Percentiles rank a stretch among this genome's conserved stretches.
phyloP scores from a whole-genome alignment of 2,113 vertebrate genomes.

The Lipophrys pholis region DNA sequence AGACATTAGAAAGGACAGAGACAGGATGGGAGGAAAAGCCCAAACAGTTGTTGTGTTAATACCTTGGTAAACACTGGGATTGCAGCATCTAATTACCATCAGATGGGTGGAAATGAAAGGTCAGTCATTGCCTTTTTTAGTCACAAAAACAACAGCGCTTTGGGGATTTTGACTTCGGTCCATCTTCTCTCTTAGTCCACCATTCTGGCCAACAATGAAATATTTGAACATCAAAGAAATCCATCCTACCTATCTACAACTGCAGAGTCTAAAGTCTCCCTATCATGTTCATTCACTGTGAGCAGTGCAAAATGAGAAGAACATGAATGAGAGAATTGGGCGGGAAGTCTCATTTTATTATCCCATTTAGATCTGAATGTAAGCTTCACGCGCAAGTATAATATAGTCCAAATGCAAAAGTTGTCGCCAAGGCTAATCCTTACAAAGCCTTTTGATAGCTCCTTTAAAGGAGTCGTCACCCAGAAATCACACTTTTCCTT shows the following conservation, averaged over 20 bases:
- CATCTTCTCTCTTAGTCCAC: conserved; percentile 8
- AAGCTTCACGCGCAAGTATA: too few species aligned
- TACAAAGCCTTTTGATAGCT: too few species aligned
- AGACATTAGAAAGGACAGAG: conserved; percentile 33
- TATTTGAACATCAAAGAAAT: too few species aligned
- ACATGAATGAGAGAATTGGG: too few species aligned
- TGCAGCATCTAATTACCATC: conserved; percentile 82
- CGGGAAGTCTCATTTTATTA: too few species aligned
- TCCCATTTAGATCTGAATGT: too few species aligned
- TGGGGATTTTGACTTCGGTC: conserved; percentile 17
- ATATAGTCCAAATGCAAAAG: too few species aligned
- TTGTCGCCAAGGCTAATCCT: too few species aligned
- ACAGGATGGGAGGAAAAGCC: conserved; percentile 67
- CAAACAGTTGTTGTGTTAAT: conserved; percentile 82
- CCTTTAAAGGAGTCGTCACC: too few species aligned
- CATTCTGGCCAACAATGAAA: conserved; percentile 17
- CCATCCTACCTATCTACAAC: too few species aligned
- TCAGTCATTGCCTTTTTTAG: conserved; percentile 74
- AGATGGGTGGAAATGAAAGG: conserved; percentile 81
- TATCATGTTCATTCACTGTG: conserved; percentile 4
- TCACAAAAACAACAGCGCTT: conserved; percentile 27
- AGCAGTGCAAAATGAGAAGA: too few species aligned
- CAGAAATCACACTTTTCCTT: too few species aligned
- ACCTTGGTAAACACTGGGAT: conserved; percentile 82
- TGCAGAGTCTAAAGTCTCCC: conserved; percentile 7